These are phyloP conservation scores for Drosophila repleta DNA, from an alignment of 1,140 invertebrate genomes.

Conservation along the genomic window DNA sequence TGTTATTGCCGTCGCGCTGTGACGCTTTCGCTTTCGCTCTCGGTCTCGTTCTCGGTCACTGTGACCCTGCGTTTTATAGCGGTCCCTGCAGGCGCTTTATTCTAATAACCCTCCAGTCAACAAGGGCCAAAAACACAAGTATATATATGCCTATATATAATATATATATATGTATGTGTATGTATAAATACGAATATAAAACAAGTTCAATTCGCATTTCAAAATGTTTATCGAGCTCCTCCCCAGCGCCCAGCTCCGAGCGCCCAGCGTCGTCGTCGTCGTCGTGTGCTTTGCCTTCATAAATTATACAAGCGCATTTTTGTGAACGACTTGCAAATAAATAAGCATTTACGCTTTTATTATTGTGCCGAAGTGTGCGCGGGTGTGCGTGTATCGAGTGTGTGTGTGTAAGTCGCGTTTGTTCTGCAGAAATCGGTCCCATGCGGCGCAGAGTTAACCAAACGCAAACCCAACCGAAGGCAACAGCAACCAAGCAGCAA, in stretches of 20 bases:
- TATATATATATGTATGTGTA: not conserved
- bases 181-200: conserved; percentile 8
- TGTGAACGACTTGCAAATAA: conserved; percentile 79
- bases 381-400: conserved; percentile 18
- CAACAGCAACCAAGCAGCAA: not conserved
- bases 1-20: conserved; percentile 33
- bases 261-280: conserved; percentile 49
- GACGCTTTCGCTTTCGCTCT: conserved; percentile 34
- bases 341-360: conserved; percentile 82
- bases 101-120: conserved; percentile 45
- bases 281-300: conserved; percentile 76
- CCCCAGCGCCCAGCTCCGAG: not conserved
- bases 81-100: conserved; percentile 57
- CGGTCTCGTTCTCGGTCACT: conserved; percentile 8
- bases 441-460: conserved; percentile 68
- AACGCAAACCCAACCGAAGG: conserved; percentile 39
- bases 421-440: conserved; percentile 72
- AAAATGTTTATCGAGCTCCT: conserved; percentile 53
- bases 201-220: conserved; percentile 71
- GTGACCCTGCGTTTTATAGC: conserved; percentile 57
- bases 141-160: conserved; percentile 9
- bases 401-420: conserved; percentile 25
- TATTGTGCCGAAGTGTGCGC: conserved; percentile 61
- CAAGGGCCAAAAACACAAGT: conserved; percentile 34
- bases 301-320: conserved; percentile 79